phyloP scores from a whole-genome alignment of 2,797 vertebrate species.

The Periophthalmus magnuspinnatus region DNA sequence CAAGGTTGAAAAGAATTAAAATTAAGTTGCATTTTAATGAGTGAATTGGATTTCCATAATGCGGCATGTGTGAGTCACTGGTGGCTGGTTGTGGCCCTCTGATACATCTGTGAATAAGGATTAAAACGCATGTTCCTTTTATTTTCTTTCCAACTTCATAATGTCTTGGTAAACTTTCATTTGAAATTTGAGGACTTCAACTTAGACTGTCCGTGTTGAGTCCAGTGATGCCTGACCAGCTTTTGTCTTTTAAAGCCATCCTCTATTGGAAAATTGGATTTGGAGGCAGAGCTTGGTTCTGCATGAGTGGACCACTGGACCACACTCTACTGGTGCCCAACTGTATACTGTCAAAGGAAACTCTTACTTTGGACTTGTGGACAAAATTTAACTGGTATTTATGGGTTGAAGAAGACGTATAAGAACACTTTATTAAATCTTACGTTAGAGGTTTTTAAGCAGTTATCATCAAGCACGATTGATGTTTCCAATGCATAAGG shows the following conservation, averaged over 20 bases:
- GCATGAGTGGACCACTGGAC: constrained; percentile 25
- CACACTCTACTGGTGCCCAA: constrained; percentile 16
- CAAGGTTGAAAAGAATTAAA: constrained; percentile 51
- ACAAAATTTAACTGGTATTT: not conserved
- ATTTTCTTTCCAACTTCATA: constrained; percentile 19
- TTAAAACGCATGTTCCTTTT: constrained; percentile 19
- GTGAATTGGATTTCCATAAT: constrained; percentile 59
- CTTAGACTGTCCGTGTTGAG: not conserved
- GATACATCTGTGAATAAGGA: constrained; percentile 28
- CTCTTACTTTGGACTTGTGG: not conserved
- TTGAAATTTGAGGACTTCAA: not conserved
- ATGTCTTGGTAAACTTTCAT: not conserved
- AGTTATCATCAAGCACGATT: not conserved
- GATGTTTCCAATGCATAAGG: not conserved
- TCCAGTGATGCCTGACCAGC: constrained; percentile 38
- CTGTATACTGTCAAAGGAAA: constrained; percentile 28
- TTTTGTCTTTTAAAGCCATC: constrained; percentile 40
- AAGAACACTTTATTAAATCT: not conserved
- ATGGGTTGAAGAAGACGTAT: not conserved
- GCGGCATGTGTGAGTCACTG: not conserved
- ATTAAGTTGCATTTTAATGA: constrained; percentile 55
- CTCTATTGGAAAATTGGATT: constrained; percentile 55
- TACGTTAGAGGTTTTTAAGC: not conserved
- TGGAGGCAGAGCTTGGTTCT: constrained; percentile 47
- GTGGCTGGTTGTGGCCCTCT: not conserved